A percentile compares a stretch with the other conserved stretches of the same genome.
Evolutionary conservation across 2,888 invertebrate species (phyloP).

Genomic region (Ametastegia equiseti): DNA sequence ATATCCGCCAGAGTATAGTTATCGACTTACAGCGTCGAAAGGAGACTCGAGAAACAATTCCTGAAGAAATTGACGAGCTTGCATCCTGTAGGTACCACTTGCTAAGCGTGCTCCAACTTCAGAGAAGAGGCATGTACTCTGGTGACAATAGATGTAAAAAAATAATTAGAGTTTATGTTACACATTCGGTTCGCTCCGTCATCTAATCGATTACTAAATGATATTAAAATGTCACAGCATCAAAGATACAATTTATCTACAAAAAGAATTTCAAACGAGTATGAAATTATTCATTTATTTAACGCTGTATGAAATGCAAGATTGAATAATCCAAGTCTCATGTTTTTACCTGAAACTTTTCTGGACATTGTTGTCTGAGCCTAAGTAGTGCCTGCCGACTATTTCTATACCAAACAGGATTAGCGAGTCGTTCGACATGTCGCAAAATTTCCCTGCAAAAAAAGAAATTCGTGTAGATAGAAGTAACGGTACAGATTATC

Average conservation of each 20-base stretch:
- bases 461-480: slow-evolving; percentile 40
- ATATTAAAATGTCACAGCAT: too few species aligned
- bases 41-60: slow-evolving; percentile 93
- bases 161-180: slow-evolving; percentile 30
- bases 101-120: slow-evolving; percentile 91
- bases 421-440: slow-evolving; percentile 86
- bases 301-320: neutral
- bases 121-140: slow-evolving; percentile 94
- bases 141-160: slow-evolving; percentile 67
- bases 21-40: slow-evolving; percentile 79
- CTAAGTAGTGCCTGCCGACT: slow-evolving; percentile 89
- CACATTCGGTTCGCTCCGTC: neutral
- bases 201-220: too few species aligned
- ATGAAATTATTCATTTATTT: too few species aligned
- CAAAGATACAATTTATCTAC: neutral
- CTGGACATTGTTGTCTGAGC: slow-evolving; percentile 85
- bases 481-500: slow-evolving; percentile 18
- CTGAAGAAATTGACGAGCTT: slow-evolving; percentile 92
- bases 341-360: slow-evolving; percentile 79
- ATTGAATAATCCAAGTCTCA: neutral
- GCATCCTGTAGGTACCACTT: slow-evolving; percentile 88
- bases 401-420: slow-evolving; percentile 88
- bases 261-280: too few species aligned
- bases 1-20: slow-evolving; percentile 14
- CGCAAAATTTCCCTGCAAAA: slow-evolving; percentile 78